Conservation (phyloP, 2,888 invertebrate species). For the Clusia tigrina region DNA sequence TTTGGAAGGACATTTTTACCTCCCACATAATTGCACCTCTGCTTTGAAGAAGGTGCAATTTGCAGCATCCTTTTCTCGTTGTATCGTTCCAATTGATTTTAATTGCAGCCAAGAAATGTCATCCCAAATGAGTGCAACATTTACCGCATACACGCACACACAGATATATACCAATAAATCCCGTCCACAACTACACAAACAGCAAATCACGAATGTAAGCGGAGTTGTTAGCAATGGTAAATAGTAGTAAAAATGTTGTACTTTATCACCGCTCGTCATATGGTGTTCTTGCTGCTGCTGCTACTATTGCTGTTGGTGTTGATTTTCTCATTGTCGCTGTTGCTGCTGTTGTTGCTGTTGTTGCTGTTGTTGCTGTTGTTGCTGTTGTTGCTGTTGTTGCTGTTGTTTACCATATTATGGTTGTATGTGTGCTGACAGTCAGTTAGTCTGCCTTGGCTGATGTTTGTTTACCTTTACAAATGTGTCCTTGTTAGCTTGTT, state of each 20-base stretch:
- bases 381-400: conserved; percentile 4
- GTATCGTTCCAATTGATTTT: no score
- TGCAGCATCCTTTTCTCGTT: no score
- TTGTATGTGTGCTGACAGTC: background rate
- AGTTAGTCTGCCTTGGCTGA: background rate
- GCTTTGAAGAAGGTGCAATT: no score
- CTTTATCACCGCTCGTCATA: background rate
- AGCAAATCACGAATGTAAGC: conserved; percentile 3
- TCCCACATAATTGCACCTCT: no score
- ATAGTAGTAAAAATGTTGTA: conserved; percentile 7
- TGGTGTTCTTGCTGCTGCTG: background rate
- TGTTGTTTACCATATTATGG: background rate
- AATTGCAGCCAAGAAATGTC: no score
- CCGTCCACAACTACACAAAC: background rate
- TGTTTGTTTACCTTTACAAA: conserved; percentile 5
- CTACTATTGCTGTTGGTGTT: background rate
- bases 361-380: background rate
- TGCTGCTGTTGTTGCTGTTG: conserved; percentile 1
- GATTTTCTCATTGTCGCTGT: background rate
- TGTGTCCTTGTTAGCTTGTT: conserved; percentile 6
- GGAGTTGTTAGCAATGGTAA: conserved; percentile 2
- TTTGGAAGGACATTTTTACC: no score
- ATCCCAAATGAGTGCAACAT: no score
- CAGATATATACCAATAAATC: background rate
- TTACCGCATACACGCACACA: background rate